Evolutionary conservation across 1,140 invertebrate genomes (phyloP).

Genomic region (Ruditapes philippinarum): DNA sequence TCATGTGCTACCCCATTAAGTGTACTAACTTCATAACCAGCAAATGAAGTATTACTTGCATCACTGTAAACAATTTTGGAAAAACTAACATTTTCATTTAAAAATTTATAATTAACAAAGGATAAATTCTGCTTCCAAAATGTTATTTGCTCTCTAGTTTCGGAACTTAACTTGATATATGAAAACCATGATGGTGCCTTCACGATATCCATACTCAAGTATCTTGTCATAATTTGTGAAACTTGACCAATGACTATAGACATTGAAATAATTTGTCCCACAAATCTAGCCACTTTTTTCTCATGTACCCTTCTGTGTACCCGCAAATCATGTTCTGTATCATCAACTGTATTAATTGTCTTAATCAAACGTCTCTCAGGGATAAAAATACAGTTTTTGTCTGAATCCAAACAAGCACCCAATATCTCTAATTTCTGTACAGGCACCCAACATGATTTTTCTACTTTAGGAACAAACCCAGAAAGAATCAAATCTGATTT

Average conservation of each 20-base stretch:
- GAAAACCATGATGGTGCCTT: background rate
- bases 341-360: background rate
- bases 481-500: constrained; percentile 32
- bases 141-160: background rate
- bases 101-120: background rate
- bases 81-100: background rate
- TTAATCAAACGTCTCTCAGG: background rate
- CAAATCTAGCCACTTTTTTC: constrained; percentile 22
- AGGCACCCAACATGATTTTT: constrained; percentile 30
- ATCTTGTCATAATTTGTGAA: constrained; percentile 40
- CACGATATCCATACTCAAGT: constrained; percentile 14
- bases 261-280: constrained; percentile 32
- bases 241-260: background rate
- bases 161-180: background rate
- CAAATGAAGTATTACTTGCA: constrained; percentile 9
- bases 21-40: constrained; percentile 35
- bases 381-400: background rate
- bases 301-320: background rate
- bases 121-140: background rate
- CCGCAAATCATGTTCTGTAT: background rate
- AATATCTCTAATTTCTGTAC: background rate
- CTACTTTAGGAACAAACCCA: constrained; percentile 18
- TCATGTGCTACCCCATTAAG: constrained; percentile 21
- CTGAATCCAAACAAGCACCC: background rate
- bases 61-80: constrained; percentile 45